Percentiles rank a stretch among this genome's conserved stretches.
phyloP scores from a whole-genome alignment of 2,888 invertebrate species.

The Chymomyza procnemis region DNA sequence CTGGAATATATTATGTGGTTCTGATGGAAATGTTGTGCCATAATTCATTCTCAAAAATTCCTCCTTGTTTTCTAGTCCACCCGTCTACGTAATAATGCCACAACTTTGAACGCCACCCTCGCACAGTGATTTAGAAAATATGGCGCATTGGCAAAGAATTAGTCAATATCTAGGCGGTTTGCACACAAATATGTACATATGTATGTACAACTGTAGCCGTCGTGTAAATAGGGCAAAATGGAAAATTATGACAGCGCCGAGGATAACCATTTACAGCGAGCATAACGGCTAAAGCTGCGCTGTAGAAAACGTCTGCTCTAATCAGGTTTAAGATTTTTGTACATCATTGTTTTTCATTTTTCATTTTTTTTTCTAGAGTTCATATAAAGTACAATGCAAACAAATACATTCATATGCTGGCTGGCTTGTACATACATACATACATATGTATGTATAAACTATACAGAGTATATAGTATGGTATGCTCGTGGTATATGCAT shows the following conservation, averaged over 20 bases:
- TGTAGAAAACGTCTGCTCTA: slow-evolving; percentile 35
- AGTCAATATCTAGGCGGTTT: too few species aligned
- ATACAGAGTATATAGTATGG: neutral
- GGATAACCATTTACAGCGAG: neutral
- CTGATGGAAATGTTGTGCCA: too few species aligned
- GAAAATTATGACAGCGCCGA: neutral
- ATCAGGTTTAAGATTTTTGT: slow-evolving; percentile 35
- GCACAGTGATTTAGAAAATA: too few species aligned
- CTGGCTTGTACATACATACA: slow-evolving; percentile 9
- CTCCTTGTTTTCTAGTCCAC: too few species aligned
- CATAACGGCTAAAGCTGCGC: slow-evolving; percentile 1
- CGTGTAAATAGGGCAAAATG: slow-evolving; percentile 21
- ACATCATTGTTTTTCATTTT: slow-evolving; percentile 24
- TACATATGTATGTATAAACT: neutral
- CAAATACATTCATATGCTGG: too few species aligned
- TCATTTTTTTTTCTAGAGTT: slow-evolving; percentile 27
- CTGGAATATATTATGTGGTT: too few species aligned
- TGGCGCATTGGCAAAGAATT: too few species aligned
- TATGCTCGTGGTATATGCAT: neutral
- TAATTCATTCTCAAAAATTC: too few species aligned
- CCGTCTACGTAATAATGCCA: too few species aligned
- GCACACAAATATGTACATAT: neutral
- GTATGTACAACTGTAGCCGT: neutral
- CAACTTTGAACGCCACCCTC: too few species aligned
- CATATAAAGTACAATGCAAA: slow-evolving; percentile 4